Percentiles rank a stretch among this genome's conserved stretches.
Evolutionary conservation across 1,140 invertebrate genomes (phyloP).

Genomic region (Sminthurides bifidus): DNA sequence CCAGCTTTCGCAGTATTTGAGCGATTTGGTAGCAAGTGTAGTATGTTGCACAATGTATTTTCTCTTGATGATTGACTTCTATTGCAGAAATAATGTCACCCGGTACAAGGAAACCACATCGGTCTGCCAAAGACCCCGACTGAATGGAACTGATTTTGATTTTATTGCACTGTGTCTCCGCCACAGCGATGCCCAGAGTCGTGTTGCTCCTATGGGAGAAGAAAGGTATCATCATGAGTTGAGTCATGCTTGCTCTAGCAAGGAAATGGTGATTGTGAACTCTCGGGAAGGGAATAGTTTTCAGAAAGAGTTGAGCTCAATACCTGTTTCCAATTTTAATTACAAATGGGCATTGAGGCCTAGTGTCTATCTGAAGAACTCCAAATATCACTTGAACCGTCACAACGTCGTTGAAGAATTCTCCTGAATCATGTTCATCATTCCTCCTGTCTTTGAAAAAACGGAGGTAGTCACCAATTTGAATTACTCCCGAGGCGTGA

Average conservation of each 20-base stretch:
- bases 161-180: conserved; percentile 21
- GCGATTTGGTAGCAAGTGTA: conserved; percentile 28
- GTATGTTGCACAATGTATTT: conserved; percentile 21
- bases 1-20: conserved; percentile 20
- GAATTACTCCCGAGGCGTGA: conserved; percentile 22
- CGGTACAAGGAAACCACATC: conserved; percentile 21
- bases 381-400: conserved; percentile 24
- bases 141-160: conserved; percentile 28
- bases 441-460: conserved; percentile 1
- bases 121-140: conserved; percentile 22
- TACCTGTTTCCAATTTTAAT: conserved; percentile 31
- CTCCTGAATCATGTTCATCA: not conserved
- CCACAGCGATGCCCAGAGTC: conserved; percentile 25
- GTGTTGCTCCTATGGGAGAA: conserved; percentile 19
- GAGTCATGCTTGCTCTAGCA: too few species aligned
- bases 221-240: too few species aligned
- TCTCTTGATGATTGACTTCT: conserved; percentile 16
- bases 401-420: conserved; percentile 14
- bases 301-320: too few species aligned
- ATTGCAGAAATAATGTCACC: conserved; percentile 27
- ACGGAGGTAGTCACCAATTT: conserved; percentile 24
- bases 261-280: too few species aligned
- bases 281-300: too few species aligned
- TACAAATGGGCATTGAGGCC: conserved; percentile 20
- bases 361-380: conserved; percentile 14